Evolutionary conservation across 2,113 vertebrate genomes (phyloP).

Genomic region (Isichthys henryi): DNA sequence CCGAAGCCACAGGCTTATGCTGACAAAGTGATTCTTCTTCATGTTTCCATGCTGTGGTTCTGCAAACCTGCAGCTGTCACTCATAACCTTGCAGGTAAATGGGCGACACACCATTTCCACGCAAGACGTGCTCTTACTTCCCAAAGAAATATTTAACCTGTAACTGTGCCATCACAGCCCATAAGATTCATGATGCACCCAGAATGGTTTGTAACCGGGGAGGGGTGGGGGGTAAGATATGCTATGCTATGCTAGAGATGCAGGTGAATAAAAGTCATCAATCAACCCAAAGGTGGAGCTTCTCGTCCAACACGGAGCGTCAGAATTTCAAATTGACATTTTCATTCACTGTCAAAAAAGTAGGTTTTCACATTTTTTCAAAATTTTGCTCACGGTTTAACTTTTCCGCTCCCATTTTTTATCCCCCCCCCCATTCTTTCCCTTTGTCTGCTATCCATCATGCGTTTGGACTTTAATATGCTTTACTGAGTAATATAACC

Average conservation of each 20-base stretch:
- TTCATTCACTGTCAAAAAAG: constrained; percentile 45
- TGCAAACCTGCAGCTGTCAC: constrained; percentile 8
- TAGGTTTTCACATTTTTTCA: constrained; percentile 20
- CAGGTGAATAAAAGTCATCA: constrained; percentile 22
- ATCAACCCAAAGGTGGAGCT: constrained; percentile 16
- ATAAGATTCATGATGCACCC: background rate
- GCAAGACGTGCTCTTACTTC: background rate
- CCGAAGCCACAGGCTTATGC: constrained; percentile 11
- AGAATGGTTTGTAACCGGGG: background rate
- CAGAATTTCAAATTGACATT: constrained; percentile 48
- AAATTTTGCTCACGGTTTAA: constrained; percentile 59
- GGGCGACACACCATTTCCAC: background rate
- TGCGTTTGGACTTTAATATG: constrained; percentile 58
- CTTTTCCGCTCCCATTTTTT: constrained; percentile 62
- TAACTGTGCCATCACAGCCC: background rate
- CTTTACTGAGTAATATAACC: constrained; percentile 49
- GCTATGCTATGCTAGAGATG: background rate
- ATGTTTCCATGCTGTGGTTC: constrained; percentile 10
- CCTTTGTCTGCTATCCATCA: constrained; percentile 48
- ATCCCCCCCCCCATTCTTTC: constrained; percentile 35
- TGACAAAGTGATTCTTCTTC: constrained; percentile 20
- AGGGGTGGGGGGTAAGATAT: background rate
- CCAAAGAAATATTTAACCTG: background rate
- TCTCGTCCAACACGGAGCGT: constrained; percentile 28
- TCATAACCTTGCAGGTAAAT: background rate